A percentile compares a stretch with the other conserved stretches of the same genome.
Evolutionary conservation across 2,797 vertebrate genomes (phyloP).

Genomic region (Spheniscus humboldti): DNA sequence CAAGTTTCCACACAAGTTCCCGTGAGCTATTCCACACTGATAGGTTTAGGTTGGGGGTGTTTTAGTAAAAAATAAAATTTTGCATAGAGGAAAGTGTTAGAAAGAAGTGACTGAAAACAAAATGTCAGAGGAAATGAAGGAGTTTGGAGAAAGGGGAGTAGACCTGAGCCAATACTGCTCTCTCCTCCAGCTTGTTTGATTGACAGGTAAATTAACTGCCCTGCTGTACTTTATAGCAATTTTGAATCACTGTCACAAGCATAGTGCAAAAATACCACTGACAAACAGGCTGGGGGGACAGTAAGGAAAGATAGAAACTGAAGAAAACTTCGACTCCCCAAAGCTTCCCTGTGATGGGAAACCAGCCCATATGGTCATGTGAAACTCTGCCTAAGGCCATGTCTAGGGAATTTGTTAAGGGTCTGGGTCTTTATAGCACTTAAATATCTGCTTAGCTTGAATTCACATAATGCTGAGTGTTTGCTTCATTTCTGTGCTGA

Average conservation of each 20-base stretch:
- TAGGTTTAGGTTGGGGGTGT: background rate
- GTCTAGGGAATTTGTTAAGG: background rate
- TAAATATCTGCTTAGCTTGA: background rate
- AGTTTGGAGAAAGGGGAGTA: background rate
- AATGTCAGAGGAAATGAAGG: background rate
- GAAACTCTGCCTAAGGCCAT: background rate
- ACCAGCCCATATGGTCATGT: accelerated
- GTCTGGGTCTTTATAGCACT: background rate
- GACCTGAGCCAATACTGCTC: background rate
- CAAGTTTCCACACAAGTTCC: background rate
- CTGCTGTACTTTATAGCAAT: background rate
- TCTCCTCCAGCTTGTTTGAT: background rate
- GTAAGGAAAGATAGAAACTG: background rate
- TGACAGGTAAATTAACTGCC: background rate
- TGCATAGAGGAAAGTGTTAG: background rate
- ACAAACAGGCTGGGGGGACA: background rate
- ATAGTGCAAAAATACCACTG: background rate
- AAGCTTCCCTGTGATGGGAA: background rate
- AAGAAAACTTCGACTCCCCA: background rate
- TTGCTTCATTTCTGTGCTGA: background rate
- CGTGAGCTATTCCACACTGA: background rate
- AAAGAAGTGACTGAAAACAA: background rate
- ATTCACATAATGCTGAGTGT: background rate
- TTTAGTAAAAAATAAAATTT: background rate
- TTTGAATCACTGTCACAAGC: background rate